Evolutionary conservation across 64 coral and sea anemone genomes (phyloP), one percentile per base, ranked within the genome.

Genomic region (Actinia tenebrosa): DNA sequence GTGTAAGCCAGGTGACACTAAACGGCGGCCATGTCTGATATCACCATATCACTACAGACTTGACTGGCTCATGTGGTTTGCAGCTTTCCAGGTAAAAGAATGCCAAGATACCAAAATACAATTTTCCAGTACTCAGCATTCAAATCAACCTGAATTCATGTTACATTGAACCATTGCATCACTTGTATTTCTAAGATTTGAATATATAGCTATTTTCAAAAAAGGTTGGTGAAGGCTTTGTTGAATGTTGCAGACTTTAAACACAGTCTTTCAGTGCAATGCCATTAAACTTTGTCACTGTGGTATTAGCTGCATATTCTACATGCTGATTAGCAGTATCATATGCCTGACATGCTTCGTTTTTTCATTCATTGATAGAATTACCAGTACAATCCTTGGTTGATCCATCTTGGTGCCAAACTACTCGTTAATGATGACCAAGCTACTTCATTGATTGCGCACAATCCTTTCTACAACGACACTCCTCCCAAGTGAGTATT

Each of bases 61-160:
- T n/a, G 97, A 99, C 60, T 99, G 97, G 97, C 86, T 99, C 10
- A 99, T 99, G 97, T 99, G 97, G 97, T 99, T 99, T 93, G 93
- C 97, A 77, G 97, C 97, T 80, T 99, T 99, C 90, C 97, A 99
- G 97, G 97, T 99, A 75, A 3, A 30, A 30, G 7, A 3, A 13
- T 1, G 7, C 7, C 10, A 58, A 58, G 7, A 50, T 50, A 50
- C 7, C 56, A 16, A 13, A 13, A 11, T 2, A 7, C 13, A 58
- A 16, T 58, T 58, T 58, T 58, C 56, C 10, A 14, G 10, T 58
- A 58, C 56, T 11, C 8, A 13, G 15, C 56, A 58, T 58, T 58
- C 47, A 58, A 58, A 11, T 58, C 2, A 58, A 58, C 56, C 56
- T 37, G 30, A 37, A 37, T 37, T 37, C 0, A 37, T 37, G 30